phyloP scores from a whole-genome alignment of 2,888 invertebrate species.

The Hemicrepidius hirtus region DNA sequence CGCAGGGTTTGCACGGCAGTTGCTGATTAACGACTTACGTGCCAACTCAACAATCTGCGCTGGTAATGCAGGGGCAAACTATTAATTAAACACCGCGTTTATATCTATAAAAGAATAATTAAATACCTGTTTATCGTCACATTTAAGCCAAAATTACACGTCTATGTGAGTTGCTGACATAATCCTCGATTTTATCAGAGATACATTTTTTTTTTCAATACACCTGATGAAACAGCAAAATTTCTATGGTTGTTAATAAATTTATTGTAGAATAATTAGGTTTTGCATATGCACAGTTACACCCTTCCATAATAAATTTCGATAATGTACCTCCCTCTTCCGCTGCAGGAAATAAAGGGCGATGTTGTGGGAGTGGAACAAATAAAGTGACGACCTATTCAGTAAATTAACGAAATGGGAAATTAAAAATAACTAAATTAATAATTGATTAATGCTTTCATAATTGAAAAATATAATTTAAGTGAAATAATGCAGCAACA shows the following conservation, averaged over 20 bases:
- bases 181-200: slow-evolving; percentile 41
- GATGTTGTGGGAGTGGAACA: too few species aligned
- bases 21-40: slow-evolving; percentile 66
- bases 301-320: too few species aligned
- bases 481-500: not conserved
- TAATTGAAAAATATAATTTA: not conserved
- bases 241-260: too few species aligned
- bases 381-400: too few species aligned
- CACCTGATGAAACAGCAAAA: not conserved
- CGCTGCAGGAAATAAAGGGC: too few species aligned
- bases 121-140: slow-evolving; percentile 64
- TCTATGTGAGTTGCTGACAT: slow-evolving; percentile 47
- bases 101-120: slow-evolving; percentile 66
- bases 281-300: too few species aligned
- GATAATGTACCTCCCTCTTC: too few species aligned
- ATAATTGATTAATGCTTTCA: too few species aligned
- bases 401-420: too few species aligned
- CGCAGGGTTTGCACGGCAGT: slow-evolving; percentile 61
- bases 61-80: slow-evolving; percentile 63
- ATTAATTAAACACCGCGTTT: slow-evolving; percentile 67
- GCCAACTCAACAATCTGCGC: slow-evolving; percentile 67
- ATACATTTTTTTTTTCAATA: slow-evolving; percentile 34
- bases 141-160: slow-evolving; percentile 55
- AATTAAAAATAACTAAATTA: too few species aligned
- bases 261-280: too few species aligned